Evolutionary conservation across 64 coral and sea anemone species (phyloP).

Genomic region (Pocillopora verrucosa): DNA sequence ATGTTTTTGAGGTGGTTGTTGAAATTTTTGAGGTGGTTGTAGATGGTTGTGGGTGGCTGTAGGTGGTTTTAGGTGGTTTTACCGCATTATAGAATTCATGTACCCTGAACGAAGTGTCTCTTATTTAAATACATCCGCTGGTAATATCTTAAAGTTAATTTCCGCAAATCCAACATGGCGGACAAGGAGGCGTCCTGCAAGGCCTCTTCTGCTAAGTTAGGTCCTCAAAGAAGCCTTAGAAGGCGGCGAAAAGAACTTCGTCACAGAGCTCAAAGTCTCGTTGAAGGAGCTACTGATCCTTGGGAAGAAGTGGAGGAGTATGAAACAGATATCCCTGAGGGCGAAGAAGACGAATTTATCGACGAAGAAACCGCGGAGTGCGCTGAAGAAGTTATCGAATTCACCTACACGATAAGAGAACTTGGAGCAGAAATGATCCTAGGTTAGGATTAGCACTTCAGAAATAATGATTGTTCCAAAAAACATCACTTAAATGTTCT

Average conservation of each 20-base stretch:
- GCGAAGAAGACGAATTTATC: slow-evolving; percentile 83
- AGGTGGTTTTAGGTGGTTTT: too few relatives aligned
- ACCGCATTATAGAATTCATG: background rate
- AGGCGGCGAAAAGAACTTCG: slow-evolving; percentile 69
- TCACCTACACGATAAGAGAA: slow-evolving; percentile 75
- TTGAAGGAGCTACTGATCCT: slow-evolving; percentile 73
- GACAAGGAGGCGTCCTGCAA: background rate
- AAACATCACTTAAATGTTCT: background rate
- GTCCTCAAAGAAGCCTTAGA: slow-evolving; percentile 30
- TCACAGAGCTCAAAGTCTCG: slow-evolving; percentile 89
- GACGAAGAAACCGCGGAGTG: slow-evolving; percentile 92
- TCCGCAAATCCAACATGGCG: slow-evolving; percentile 59
- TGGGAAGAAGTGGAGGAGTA: slow-evolving; percentile 78
- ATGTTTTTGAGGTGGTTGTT: too few relatives aligned
- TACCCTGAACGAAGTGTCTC: background rate
- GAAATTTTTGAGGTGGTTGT: too few relatives aligned
- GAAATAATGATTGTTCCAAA: background rate
- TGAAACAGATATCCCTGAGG: slow-evolving; percentile 85
- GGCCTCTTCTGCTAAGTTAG: background rate
- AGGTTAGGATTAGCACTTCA: slow-evolving; percentile 51
- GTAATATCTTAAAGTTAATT: background rate
- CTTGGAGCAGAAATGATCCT: slow-evolving; percentile 81
- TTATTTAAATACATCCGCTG: background rate
- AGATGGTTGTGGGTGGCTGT: too few relatives aligned
- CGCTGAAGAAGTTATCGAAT: slow-evolving; percentile 89